Evolutionary conservation across 2,888 invertebrate genomes (phyloP), one percentile per base, ranked within the genome.

Genomic region (Amitus sp.): DNA sequence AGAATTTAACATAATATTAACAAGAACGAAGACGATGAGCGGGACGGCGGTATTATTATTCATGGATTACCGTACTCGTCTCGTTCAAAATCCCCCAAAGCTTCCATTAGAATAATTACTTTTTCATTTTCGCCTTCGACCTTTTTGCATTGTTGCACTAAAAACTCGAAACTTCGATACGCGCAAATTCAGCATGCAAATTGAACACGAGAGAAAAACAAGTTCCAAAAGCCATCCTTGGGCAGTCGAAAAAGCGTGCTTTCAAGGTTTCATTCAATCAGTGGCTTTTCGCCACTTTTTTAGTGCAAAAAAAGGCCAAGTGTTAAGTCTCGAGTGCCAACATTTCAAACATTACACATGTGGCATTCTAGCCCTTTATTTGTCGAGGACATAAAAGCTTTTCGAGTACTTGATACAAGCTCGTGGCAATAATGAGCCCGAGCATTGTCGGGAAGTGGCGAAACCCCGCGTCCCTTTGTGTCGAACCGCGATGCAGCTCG

Each of bases 81-180:
- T 76, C 74, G 67, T 70, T 73, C 77, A 76, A 77, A 74, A 77
- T 77, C 77, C 78, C 72, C 71, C 74, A 75, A 76, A 74, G 73
- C 77, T 75, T 78, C 79, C 80, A 80, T 80, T 80, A 80, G 78
- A 79, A 80, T 80, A 80, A 80, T 80, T 80, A 79, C 80, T 80
- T 78, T 78, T 78, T 79, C 80, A 79, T 80, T 78, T 80, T 80
- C 75, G 72, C 75, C 74, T 75, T 78, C 74, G 63, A 55, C 52
- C 51, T 59, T 57, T 62, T 60, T 55, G 50, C 52, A 27, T 47
- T 51, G 50, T 51, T 23, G n/a, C 23, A 23, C 13, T 43, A 27
- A 23, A n/a, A 19, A 20, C 10, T 43, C 27, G 6, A 15, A 15
- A 37, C 6, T 37, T 37, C 37, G 37, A 37, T 37, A 37, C 37